Percentiles rank a stretch among this genome's conserved stretches.
phyloP scores from a whole-genome alignment of 2,888 invertebrate species.

The Ligdia adustata region DNA sequence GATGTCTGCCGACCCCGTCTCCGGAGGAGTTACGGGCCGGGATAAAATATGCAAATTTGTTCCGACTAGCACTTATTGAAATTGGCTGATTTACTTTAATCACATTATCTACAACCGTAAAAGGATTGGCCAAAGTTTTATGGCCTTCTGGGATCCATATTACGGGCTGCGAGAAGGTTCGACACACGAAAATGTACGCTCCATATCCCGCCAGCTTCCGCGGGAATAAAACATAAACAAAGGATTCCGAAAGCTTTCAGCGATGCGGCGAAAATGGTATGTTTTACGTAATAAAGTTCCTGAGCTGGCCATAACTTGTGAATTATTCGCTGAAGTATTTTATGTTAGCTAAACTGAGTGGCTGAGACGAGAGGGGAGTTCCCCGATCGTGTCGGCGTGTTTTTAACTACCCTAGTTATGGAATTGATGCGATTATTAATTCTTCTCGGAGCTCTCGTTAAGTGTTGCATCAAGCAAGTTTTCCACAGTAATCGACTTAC shows the following conservation, averaged over 20 bases:
- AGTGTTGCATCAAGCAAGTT: slow-evolving; percentile 2
- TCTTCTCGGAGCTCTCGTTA: slow-evolving; percentile 1
- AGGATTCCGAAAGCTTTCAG: slow-evolving; percentile 30
- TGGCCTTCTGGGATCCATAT: slow-evolving; percentile 41
- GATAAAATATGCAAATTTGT: slow-evolving; percentile 79
- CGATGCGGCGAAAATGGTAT: slow-evolving; percentile 31
- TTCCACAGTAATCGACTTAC: slow-evolving; percentile 1
- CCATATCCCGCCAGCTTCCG: slow-evolving; percentile 26
- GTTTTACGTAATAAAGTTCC: slow-evolving; percentile 31
- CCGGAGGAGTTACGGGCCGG: slow-evolving; percentile 58
- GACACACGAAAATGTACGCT: slow-evolving; percentile 27
- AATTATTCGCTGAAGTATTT: slow-evolving; percentile 29
- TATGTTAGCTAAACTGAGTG: slow-evolving; percentile 21
- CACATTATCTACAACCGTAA: slow-evolving; percentile 64
- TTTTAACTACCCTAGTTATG: slow-evolving; percentile 8
- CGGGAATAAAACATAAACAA: slow-evolving; percentile 32
- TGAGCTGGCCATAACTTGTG: slow-evolving; percentile 30
- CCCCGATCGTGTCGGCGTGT: slow-evolving; percentile 1
- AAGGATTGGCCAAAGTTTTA: slow-evolving; percentile 63
- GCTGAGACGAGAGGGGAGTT: neutral
- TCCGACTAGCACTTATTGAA: slow-evolving; percentile 76
- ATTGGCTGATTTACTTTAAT: slow-evolving; percentile 80
- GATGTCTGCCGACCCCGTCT: slow-evolving; percentile 51
- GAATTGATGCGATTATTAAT: slow-evolving; percentile 11
- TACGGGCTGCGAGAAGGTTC: slow-evolving; percentile 30